Base-by-base conservation (phyloP, 2,888 invertebrate genomes). In the Apoda limacodes region DNA sequence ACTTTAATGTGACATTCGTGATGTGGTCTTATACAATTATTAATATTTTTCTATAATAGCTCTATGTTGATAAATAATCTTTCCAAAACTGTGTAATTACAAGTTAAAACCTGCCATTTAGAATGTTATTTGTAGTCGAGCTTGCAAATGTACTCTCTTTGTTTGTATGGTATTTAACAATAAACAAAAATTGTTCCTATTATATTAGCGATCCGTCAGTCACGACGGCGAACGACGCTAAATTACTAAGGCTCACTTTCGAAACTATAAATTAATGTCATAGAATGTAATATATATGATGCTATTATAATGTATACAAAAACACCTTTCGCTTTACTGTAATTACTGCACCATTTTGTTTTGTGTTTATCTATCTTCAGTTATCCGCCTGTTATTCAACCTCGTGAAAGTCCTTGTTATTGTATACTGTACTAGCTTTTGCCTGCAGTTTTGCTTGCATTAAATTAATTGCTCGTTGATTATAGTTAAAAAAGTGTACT, bases 221-320 rank as follows among this genome's bases (percentile, higher is more conserved):
- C 67, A 63, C 54, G 52, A n/a, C n/a, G n/a, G n/a, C n/a, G 53
- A 52, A 49, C 35, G 47, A 46, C 49, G 52, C 52, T 56, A 63
- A 67, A 63, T 65, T 60, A 54, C 57, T 42, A 45, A 48, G 49
- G 60, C 55, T 59, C 60, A 66, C 67, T 70, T 71, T 71, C 68
- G 48, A 64, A 65, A 53, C 52, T 48, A 67, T 65, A 63, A 55
- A 60, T 65, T 63, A 68, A 69, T 67, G 67, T 68, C 68, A 66
- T 62, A 63, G 59, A 64, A 60, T 59, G 64, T 61, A 60, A 69
- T 66, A n/a, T n/a, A n/a, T n/a, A 62, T 67, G 52, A 55, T 47
- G 52, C 55, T 58, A 60, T 60, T 62, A 62, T 68, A 68, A 65
- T 55, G 55, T 53, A 52, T 48, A 59, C 51, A 58, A 62, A 64